Base-by-base conservation (phyloP, 2,797 vertebrate genomes). In the Limnodromus scolopaceus region DNA sequence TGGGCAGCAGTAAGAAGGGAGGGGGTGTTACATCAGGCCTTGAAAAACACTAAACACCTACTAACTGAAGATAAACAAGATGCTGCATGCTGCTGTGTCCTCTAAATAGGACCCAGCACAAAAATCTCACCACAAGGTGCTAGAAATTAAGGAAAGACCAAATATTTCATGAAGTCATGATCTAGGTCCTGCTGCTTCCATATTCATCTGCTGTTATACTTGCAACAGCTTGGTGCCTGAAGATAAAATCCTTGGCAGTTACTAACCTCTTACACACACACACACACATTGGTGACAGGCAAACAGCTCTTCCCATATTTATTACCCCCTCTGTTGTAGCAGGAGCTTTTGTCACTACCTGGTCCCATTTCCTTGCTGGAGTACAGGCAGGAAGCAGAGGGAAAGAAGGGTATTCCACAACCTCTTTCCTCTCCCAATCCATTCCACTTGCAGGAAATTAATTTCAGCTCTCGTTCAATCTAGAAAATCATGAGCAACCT, bases 41-140 rank as follows among this genome's bases (percentile, higher is more conserved):
- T 84, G 95, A 95, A 95, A 93, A 96, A 95, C 91, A 94, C 89
- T 30, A 2, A 91, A 94, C 94, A 95, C 94, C 95, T 92, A 82
- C 92, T 32, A 55, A 92, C 77, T 43, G 45, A 30, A 89, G 79
- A 92, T 77, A 92, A 94, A 95, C 88, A 91, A 87, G 60, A 89
- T 20, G 54, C 0, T n/a, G 1, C 36, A 11, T 4, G 36, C 60
- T 87, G 75, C 46, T 68, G 53, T 8, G 75, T 53, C 41, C 64
- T 48, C 92, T 36, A 70, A 32, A 51, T 0, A 57, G 76, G 87
- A 89, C 53, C 60, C 64, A 39, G 34, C 2, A 10, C 64, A 89
- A 74, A 84, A 57, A 28, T 4, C 13, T 49, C 81, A 83, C 74
- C 51, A 46, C 12, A 28, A 65, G 53, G 17, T 17, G 28, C 38